Evolutionary conservation across 2,797 vertebrate genomes (phyloP).

Genomic region (Tokudaia muenninki): DNA sequence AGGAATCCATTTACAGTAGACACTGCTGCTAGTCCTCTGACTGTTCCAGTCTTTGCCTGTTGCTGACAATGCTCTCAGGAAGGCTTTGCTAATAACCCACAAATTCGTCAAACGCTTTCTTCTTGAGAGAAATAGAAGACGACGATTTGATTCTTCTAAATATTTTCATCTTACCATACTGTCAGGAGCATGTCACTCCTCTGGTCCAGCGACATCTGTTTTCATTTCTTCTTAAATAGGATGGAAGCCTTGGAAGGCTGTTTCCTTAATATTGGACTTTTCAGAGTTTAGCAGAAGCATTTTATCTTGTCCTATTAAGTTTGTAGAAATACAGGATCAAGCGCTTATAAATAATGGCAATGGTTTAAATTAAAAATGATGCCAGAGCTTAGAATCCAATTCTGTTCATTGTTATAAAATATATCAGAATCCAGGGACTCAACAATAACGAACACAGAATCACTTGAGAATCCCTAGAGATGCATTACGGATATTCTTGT

Average conservation of each 20-base stretch:
- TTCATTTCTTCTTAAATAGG: constrained; percentile 59
- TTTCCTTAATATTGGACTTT: constrained; percentile 46
- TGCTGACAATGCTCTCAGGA: constrained; percentile 26
- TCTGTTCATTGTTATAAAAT: constrained; percentile 48
- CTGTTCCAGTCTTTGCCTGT: not conserved
- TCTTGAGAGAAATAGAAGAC: constrained; percentile 17
- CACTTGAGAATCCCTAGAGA: constrained; percentile 24
- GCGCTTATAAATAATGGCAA: constrained; percentile 36
- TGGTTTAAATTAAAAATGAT: constrained; percentile 63
- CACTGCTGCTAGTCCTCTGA: not conserved
- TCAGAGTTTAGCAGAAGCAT: not conserved
- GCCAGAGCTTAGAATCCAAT: constrained; percentile 29
- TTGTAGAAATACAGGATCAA: constrained; percentile 58
- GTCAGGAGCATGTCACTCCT: constrained; percentile 1
- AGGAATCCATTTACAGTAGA: not conserved
- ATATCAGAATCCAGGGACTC: not conserved
- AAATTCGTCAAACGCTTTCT: constrained; percentile 49
- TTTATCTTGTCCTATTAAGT: constrained; percentile 40
- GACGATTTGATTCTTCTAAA: constrained; percentile 14
- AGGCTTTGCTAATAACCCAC: constrained; percentile 42
- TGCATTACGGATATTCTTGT: constrained; percentile 17
- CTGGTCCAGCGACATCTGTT: not conserved
- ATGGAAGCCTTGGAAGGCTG: not conserved
- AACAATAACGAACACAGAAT: constrained; percentile 43
- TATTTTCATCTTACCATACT: constrained; percentile 14